A percentile compares a stretch with the other conserved stretches of the same genome.
Conservation (phyloP, 2,113 vertebrate species). For the Aegypius monachus region DNA sequence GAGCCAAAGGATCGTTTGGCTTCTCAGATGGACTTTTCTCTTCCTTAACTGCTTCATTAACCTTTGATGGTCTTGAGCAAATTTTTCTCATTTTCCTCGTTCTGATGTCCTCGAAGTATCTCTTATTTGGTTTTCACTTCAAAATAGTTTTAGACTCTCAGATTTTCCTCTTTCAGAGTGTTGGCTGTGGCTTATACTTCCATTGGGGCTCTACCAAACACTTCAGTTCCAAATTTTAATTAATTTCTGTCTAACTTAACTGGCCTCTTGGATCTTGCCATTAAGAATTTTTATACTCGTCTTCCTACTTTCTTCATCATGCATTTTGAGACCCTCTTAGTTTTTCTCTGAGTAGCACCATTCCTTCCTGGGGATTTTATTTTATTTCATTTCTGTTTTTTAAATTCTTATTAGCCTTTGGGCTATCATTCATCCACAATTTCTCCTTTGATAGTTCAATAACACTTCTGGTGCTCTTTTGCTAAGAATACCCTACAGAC, state of each 20-base stretch:
- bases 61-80: not conserved
- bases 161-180: not conserved
- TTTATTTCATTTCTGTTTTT: not conserved
- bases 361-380: not conserved
- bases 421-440: not conserved
- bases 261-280: not conserved
- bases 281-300: not conserved
- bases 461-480: not conserved
- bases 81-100: not conserved
- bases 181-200: not conserved
- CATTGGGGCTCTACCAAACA: not conserved
- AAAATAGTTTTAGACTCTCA: not conserved
- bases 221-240: not conserved
- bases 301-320: not conserved
- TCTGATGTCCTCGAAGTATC: not conserved
- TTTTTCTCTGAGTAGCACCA: not conserved
- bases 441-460: not conserved
- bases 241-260: not conserved
- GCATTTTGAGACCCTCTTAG: not conserved
- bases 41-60: not conserved
- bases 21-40: not conserved
- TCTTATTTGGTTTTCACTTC: not conserved
- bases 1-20: not conserved
- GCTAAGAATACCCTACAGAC: not conserved
- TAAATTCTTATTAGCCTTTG: not conserved